A percentile compares a stretch with the other conserved stretches of the same genome.
phyloP scores from a whole-genome alignment of 2,888 invertebrate species.

The Conistra vaccinii region DNA sequence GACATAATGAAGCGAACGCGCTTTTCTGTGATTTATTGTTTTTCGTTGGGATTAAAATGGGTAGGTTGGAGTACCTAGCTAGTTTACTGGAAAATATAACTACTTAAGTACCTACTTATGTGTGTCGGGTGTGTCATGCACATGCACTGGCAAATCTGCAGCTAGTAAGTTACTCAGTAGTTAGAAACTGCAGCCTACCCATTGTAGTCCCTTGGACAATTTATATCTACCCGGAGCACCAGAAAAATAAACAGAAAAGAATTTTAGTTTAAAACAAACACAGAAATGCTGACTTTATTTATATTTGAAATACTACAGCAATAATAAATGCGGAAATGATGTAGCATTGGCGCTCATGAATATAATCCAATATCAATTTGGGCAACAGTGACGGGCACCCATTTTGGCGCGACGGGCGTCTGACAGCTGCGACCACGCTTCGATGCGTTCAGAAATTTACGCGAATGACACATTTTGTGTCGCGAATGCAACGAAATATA shows the following conservation, averaged over 20 bases:
- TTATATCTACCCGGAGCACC: not conserved
- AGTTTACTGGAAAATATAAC: not conserved
- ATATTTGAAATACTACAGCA: conserved; percentile 8
- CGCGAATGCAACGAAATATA: conserved; percentile 30
- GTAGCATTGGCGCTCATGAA: conserved; percentile 31
- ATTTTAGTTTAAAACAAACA: not conserved
- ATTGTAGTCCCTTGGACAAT: not conserved
- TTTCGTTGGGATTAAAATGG: not conserved
- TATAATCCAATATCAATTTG: conserved; percentile 53
- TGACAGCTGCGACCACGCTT: conserved; percentile 61
- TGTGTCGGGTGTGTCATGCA: not conserved
- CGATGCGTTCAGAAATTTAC: conserved; percentile 66
- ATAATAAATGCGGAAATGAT: conserved; percentile 33
- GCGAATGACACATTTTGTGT: conserved; percentile 54
- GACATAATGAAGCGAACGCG: not conserved
- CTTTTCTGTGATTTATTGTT: conserved; percentile 3
- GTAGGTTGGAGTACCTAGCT: not conserved
- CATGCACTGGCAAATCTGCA: too few species aligned
- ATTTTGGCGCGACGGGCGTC: conserved; percentile 51
- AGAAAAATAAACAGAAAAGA: not conserved
- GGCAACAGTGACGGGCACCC: conserved; percentile 43
- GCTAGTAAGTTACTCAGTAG: not conserved
- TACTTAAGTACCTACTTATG: not conserved
- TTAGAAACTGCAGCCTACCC: not conserved
- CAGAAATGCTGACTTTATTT: conserved; percentile 1